Percentiles rank a stretch among this genome's conserved stretches.
These are phyloP conservation scores for Nomia melanderi DNA, from an alignment of 1,140 invertebrate species.

Conservation along the genomic window DNA sequence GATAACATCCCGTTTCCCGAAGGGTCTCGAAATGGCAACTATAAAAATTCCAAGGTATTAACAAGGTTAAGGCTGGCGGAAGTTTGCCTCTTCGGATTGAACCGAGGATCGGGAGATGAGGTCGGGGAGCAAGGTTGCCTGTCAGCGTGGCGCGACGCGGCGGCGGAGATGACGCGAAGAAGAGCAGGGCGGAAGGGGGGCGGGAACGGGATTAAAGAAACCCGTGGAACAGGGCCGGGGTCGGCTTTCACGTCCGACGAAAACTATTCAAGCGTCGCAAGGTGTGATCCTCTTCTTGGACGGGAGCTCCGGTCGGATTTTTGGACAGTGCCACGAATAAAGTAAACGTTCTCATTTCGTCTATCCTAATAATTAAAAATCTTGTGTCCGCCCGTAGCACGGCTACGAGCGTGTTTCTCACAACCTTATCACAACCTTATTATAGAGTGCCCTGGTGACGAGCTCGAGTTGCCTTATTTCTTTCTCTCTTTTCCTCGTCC, in stretches of 20 bases:
- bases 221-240: neutral
- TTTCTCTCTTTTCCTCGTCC: neutral
- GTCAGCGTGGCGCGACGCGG: too few species aligned
- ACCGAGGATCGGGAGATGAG: neutral
- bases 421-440: conserved; percentile 82
- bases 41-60: too few species aligned
- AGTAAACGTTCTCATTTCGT: conserved; percentile 50
- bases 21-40: too few species aligned
- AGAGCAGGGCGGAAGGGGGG: neutral
- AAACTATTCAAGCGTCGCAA: conserved; percentile 32
- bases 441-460: conserved; percentile 74
- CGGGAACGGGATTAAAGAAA: conserved; percentile 6
- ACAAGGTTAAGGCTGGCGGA: too few species aligned
- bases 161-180: too few species aligned
- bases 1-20: too few species aligned
- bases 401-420: conserved; percentile 78
- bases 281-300: conserved; percentile 45
- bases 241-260: conserved; percentile 30
- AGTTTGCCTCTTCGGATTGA: too few species aligned
- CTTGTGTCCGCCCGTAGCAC: conserved; percentile 73
- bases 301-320: conserved; percentile 44
- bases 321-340: conserved; percentile 58
- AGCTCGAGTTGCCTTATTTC: conserved; percentile 52
- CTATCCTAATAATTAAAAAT: conserved; percentile 70
- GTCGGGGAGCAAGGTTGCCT: too few species aligned